Percentiles rank a stretch among this genome's conserved stretches.
Conservation (phyloP, 2,113 vertebrate genomes). For the Anser brachyrhynchus region DNA sequence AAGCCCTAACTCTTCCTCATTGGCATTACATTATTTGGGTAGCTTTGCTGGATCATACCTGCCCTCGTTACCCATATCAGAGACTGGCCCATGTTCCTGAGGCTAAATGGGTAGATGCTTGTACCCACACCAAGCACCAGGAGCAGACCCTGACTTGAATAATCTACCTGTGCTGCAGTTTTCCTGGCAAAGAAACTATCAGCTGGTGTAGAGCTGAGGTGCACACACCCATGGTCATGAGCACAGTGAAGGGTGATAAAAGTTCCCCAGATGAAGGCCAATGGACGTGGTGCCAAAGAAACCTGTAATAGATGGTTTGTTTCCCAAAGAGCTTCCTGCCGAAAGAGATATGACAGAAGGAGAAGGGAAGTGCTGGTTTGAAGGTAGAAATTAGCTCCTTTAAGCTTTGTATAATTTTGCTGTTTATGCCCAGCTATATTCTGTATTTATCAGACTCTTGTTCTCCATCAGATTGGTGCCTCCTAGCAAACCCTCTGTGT, state of each 20-base stretch:
- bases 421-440: background rate
- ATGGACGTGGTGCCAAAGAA: background rate
- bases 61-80: background rate
- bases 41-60: background rate
- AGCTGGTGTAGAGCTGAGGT: background rate
- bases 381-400: background rate
- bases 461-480: background rate
- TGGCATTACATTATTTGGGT: fast-evolving
- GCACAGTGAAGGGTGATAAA: background rate
- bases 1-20: background rate
- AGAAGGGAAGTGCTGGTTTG: background rate
- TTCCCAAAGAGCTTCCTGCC: background rate
- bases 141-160: background rate
- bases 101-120: background rate
- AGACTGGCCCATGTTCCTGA: background rate
- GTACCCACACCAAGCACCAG: background rate
- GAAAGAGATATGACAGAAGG: background rate
- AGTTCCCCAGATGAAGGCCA: background rate
- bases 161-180: background rate
- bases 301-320: background rate
- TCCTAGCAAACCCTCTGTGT: background rate
- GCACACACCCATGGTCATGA: background rate
- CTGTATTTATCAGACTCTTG: background rate
- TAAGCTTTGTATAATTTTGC: background rate
- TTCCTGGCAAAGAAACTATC: background rate